Percentiles rank a stretch among this genome's conserved stretches.
Evolutionary conservation across 30 jellyfish, hydroid and myxozoan genomes (phyloP).

Genomic region (Calvadosia cruxmelitensis): DNA sequence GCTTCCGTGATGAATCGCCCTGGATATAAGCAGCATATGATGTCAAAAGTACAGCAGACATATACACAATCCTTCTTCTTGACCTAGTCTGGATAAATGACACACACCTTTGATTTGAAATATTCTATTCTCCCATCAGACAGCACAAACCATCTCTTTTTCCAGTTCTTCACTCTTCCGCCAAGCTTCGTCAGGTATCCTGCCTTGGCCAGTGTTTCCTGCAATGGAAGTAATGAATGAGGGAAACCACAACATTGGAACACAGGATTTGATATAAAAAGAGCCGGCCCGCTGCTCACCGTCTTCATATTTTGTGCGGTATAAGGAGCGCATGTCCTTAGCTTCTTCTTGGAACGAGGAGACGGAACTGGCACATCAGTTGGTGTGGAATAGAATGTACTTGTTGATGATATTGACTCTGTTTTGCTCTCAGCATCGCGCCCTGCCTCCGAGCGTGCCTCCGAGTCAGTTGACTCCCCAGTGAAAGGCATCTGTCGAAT

Average conservation of each 20-base stretch:
- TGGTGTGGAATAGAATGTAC: background rate
- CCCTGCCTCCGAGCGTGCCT: constrained; percentile 14
- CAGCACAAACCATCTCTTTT: constrained; percentile 71
- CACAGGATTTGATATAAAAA: background rate
- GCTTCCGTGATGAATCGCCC: constrained; percentile 71
- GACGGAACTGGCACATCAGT: background rate
- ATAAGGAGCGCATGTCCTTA: constrained; percentile 60
- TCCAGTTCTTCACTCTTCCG: constrained; percentile 86
- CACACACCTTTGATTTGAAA: constrained; percentile 53
- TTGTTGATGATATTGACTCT: background rate
- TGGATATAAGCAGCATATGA: constrained; percentile 2
- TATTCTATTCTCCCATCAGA: constrained; percentile 54
- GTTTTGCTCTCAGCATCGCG: background rate
- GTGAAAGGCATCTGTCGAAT: constrained; percentile 62
- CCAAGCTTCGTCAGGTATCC: constrained; percentile 82
- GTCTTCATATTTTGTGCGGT: constrained; percentile 80
- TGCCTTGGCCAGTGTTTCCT: constrained; percentile 70
- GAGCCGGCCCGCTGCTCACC: constrained; percentile 30
- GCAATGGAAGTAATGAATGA: background rate
- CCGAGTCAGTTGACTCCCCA: constrained; percentile 91
- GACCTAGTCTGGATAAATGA: no score
- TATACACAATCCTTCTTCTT: no score
- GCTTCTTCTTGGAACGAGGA: background rate
- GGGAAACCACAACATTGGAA: background rate
- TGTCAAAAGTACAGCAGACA: no score